Base-by-base conservation (phyloP, 2,113 vertebrate genomes). In the Chauna torquata region DNA sequence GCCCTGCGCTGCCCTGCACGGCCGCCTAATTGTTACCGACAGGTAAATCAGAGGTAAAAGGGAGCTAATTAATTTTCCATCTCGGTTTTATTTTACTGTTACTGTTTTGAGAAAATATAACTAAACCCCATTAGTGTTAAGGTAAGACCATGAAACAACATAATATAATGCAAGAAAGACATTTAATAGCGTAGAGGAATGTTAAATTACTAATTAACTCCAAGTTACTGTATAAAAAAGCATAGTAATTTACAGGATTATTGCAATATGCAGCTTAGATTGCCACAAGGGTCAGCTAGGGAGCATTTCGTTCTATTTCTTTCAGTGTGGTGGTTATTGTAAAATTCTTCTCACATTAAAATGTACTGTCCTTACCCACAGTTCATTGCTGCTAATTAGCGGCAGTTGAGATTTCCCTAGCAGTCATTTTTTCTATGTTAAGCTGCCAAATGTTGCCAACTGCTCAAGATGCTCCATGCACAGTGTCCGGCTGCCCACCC, bases 191-290 rank as follows among this genome's bases (percentile, higher is more conserved):
- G 36, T 96, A 93, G 98, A 98, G 95, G 98, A 98, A 98, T 98
- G 98, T 98, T 98, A 98, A 98, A 98, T 98, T 98, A 98, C 98
- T 98, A 98, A 98, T 98, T 98, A 98, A 98, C 98, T 98, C 98
- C 98, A 98, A 98, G 98, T 98, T 98, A 98, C 98, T 98, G 98
- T 98, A 98, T 98, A 98, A 98, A 98, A 98, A 98, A 98, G 98
- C 97, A 93, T 96, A 98, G 98, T 98, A 98, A 98, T 98, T 98
- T 98, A 98, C 98, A 98, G 98, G 97, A 98, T 98, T 98, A 98
- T 98, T 98, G 98, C 98, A 98, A 98, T 97, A 96, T 97, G 98
- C 97, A 97, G 98, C 98, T 97, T 95, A 97, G 98, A 98, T 97
- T 98, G 98, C 98, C 97, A 98, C 91, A 74, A 98, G 98, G 98